phyloP scores from a whole-genome alignment of 2,113 vertebrate genomes.

The Danionella cerebrum region DNA sequence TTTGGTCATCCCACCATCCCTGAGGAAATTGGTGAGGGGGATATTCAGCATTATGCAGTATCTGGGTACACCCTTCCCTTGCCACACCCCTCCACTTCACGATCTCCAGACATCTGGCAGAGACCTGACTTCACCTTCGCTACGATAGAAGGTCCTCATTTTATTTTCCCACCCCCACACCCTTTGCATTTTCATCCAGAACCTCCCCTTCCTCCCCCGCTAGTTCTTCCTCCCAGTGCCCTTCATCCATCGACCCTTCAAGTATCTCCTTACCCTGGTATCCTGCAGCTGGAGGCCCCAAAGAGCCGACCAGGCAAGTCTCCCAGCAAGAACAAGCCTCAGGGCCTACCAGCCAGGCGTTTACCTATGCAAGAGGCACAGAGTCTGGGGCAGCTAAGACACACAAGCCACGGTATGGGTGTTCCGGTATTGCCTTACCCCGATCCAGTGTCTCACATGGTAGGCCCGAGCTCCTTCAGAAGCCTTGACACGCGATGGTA shows the following conservation, averaged over 20 bases:
- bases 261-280: slow-evolving; percentile 86
- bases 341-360: slow-evolving; percentile 81
- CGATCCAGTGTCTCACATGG: slow-evolving; percentile 80
- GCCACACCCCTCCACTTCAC: slow-evolving; percentile 83
- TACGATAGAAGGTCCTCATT: slow-evolving; percentile 81
- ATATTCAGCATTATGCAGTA: slow-evolving; percentile 72
- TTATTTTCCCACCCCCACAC: slow-evolving; percentile 83
- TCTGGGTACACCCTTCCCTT: slow-evolving; percentile 90
- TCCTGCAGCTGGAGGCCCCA: slow-evolving; percentile 84
- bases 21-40: slow-evolving; percentile 84
- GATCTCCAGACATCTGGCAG: slow-evolving; percentile 90
- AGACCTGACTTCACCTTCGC: slow-evolving; percentile 85
- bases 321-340: slow-evolving; percentile 78
- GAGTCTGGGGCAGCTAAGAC: slow-evolving; percentile 96
- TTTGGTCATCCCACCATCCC: slow-evolving; percentile 90
- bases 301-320: slow-evolving; percentile 83
- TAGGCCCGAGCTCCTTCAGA: slow-evolving; percentile 85
- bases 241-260: slow-evolving; percentile 80
- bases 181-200: slow-evolving; percentile 74
- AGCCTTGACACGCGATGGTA: slow-evolving; percentile 95
- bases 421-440: slow-evolving; percentile 98
- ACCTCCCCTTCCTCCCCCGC: slow-evolving; percentile 65
- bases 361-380: slow-evolving; percentile 92
- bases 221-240: slow-evolving; percentile 77
- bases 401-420: slow-evolving; percentile 94